phyloP scores from a whole-genome alignment of 2,113 vertebrate species.

The Progne subis region DNA sequence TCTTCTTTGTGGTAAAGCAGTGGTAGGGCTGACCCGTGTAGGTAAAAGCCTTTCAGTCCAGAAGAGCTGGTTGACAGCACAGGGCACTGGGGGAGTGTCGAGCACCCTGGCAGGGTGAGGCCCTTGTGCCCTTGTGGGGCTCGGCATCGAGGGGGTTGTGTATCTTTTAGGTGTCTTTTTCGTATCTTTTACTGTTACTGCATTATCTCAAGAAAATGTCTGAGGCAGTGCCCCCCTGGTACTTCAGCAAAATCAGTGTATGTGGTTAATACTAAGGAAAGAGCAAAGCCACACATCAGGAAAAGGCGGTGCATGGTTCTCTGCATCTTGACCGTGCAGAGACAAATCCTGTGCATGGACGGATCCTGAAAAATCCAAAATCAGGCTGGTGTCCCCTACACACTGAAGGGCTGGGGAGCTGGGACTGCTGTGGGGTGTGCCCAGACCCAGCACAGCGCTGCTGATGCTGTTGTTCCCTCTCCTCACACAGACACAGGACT shows the following conservation, averaged over 20 bases:
- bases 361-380: not conserved
- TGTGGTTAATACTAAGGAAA: not conserved
- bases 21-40: not conserved
- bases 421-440: not conserved
- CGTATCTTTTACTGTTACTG: not conserved
- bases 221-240: not conserved
- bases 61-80: not conserved
- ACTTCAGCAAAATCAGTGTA: not conserved
- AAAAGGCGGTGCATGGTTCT: not conserved
- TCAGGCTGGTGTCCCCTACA: not conserved
- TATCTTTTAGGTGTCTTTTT: not conserved
- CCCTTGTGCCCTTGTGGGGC: not conserved
- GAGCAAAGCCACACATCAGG: not conserved
- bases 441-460: not conserved
- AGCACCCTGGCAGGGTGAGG: not conserved
- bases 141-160: not conserved
- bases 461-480: too few relatives aligned
- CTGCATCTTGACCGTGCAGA: not conserved
- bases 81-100: too few relatives aligned
- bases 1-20: not conserved
- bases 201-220: not conserved
- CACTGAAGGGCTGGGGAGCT: not conserved
- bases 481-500: accelerated
- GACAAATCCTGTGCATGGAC: not conserved
- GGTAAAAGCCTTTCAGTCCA: not conserved